These are phyloP conservation scores for Phoxinus phoxinus DNA, from an alignment of 2,113 vertebrate species.

Conservation along the genomic window DNA sequence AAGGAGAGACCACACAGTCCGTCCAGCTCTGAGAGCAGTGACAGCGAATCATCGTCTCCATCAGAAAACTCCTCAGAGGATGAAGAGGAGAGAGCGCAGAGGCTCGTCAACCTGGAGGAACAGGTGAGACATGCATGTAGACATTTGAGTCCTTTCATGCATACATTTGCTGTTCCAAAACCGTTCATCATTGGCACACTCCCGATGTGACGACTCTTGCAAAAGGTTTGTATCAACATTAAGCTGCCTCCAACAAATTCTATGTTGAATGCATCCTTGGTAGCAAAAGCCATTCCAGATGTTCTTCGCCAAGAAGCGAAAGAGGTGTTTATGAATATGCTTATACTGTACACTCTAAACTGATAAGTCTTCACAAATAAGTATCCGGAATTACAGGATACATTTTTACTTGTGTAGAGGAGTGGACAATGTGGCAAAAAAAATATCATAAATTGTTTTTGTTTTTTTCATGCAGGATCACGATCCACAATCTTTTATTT, in stretches of 20 bases:
- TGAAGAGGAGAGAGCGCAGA: conserved; percentile 68
- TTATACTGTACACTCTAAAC: too few relatives aligned
- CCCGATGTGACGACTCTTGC: neutral
- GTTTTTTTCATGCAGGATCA: too few relatives aligned
- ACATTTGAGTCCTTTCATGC: neutral
- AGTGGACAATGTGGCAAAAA: too few relatives aligned
- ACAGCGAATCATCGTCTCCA: conserved; percentile 75
- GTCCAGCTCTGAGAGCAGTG: conserved; percentile 71
- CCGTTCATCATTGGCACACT: neutral
- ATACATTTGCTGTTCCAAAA: neutral
- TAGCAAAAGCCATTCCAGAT: neutral
- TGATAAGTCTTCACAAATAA: too few relatives aligned
- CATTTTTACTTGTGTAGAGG: too few relatives aligned
- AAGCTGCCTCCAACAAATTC: neutral
- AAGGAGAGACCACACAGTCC: conserved; percentile 49
- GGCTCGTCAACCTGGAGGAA: conserved; percentile 79
- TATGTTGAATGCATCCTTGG: neutral
- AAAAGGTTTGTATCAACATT: too few relatives aligned
- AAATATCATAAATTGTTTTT: too few relatives aligned
- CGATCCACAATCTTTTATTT: too few relatives aligned
- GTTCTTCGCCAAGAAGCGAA: neutral
- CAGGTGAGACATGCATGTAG: conserved; percentile 71
- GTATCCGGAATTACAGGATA: too few relatives aligned
- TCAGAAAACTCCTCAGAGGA: conserved; percentile 71
- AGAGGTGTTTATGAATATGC: neutral